Conservation (phyloP, 2,888 invertebrate genomes). For the Tromatobia lineatoria region DNA sequence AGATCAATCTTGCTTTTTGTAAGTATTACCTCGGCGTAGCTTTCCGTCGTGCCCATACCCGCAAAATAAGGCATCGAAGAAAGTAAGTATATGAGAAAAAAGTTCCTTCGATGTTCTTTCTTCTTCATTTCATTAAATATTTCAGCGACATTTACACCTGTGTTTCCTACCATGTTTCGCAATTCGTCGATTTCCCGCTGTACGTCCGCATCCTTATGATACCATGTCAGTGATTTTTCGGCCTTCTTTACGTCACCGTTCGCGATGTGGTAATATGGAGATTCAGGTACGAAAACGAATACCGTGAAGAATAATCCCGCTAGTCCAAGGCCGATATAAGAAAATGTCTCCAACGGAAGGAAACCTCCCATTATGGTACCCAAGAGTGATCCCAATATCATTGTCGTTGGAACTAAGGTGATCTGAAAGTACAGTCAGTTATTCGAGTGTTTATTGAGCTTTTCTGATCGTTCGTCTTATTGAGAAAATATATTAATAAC, state of each 20-base stretch:
- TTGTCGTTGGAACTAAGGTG: conserved; percentile 78
- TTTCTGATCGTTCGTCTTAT: too few relatives aligned
- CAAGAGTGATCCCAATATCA: conserved; percentile 78
- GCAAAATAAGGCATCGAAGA: conserved; percentile 86
- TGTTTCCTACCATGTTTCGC: conserved; percentile 76
- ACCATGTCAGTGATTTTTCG: conserved; percentile 81
- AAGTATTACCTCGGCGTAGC: conserved; percentile 84
- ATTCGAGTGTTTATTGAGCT: too few relatives aligned
- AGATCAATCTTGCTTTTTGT: conserved; percentile 80
- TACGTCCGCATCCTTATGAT: conserved; percentile 76
- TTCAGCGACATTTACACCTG: conserved; percentile 69
- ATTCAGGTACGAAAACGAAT: conserved; percentile 81
- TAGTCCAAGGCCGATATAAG: conserved; percentile 78
- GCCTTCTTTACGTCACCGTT: conserved; percentile 77
- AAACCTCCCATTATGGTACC: conserved; percentile 83
- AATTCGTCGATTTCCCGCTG: conserved; percentile 79
- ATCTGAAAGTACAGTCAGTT: conserved; percentile 79
- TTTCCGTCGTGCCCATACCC: conserved; percentile 84
- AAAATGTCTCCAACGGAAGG: conserved; percentile 79
- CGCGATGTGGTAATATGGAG: conserved; percentile 80
- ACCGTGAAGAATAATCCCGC: conserved; percentile 78
- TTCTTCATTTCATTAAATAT: conserved; percentile 75
- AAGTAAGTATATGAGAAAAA: conserved; percentile 83
- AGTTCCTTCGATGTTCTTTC: conserved; percentile 83
- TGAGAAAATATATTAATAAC: too few relatives aligned